These are phyloP conservation scores for Ictalurus punctatus DNA, from an alignment of 2,113 vertebrate species.

Conservation along the genomic window DNA sequence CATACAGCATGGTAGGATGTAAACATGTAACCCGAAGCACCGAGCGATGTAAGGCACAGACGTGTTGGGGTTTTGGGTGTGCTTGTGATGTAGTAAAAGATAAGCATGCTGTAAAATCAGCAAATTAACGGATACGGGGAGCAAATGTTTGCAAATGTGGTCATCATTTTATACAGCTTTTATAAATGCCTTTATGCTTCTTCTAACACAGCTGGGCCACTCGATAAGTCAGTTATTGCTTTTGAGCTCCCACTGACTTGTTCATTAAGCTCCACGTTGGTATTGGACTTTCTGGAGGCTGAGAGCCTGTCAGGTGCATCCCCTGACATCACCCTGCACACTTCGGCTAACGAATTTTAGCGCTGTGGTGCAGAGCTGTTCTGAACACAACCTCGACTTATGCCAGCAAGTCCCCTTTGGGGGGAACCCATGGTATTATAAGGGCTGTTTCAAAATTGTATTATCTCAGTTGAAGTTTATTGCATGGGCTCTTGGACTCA, in stretches of 20 bases:
- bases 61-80: neutral
- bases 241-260: slow-evolving; percentile 61
- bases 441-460: slow-evolving; percentile 5
- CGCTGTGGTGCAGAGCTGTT: neutral
- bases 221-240: slow-evolving; percentile 71
- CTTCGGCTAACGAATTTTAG: slow-evolving; percentile 39
- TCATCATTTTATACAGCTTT: slow-evolving; percentile 26
- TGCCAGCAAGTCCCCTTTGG: neutral
- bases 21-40: neutral
- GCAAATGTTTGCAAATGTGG: slow-evolving; percentile 11
- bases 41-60: neutral
- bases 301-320: slow-evolving; percentile 41
- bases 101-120: slow-evolving; percentile 34
- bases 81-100: slow-evolving; percentile 50
- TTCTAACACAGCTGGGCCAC: slow-evolving; percentile 61
- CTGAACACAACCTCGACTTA: slow-evolving; percentile 6
- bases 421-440: neutral
- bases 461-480: slow-evolving; percentile 19
- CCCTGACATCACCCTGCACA: neutral
- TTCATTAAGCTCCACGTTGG: slow-evolving; percentile 65
- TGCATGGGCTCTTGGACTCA: slow-evolving; percentile 11
- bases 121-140: slow-evolving; percentile 36
- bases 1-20: neutral
- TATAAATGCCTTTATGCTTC: slow-evolving; percentile 47
- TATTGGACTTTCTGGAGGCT: slow-evolving; percentile 56